Base-by-base conservation (phyloP, 2,113 vertebrate genomes). In the Smithornis capensis region DNA sequence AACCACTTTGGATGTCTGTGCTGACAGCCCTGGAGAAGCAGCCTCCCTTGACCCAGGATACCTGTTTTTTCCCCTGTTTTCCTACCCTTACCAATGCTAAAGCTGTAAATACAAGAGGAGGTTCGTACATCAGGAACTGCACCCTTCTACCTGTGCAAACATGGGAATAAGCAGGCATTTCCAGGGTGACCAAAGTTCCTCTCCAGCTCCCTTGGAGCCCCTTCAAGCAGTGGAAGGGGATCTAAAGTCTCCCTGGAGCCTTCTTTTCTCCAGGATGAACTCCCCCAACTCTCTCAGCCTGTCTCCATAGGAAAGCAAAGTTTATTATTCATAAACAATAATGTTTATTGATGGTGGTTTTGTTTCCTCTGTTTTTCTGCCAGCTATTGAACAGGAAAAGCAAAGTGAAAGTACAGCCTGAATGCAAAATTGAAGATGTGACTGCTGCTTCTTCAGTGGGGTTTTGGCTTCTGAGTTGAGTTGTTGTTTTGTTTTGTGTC, bases 351-450 rank as follows among this genome's bases (percentile, higher is more conserved):
- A 84, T 56, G 14, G 28, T 70, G 19, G 0, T 68, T 78, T 83
- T 91, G 29, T 94, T 96, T 91, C 85, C 75, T 73, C 45, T 90
- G 21, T 94, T 94, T 94, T 42, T 80, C 83, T 94, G 85, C 70
- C 95, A 97, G 96, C 95, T 67, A 97, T 97, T 1, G 97, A 97
- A 96, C 96, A 97, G 89, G 97, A 97, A 97, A 97, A 97, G 67
- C 96, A 96, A 91, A 96, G 94, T 49, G 96, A 97, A 96, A 96
- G 92, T 33, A 89, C 95, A 73, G 91, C 97, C 87, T 97, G 92
- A 97, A 50, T 4, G 1, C 19, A 45, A 78, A 77, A 53, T 18
- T 42, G 94, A 95, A 89, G 92, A 96, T 92, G 94, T 80, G 70
- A 86, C 84, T 90, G 44, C 85, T 71, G 94, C 89, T 97, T 94